Evolutionary conservation across 1,140 invertebrate genomes (phyloP).

Genomic region (Megalopta genalis): DNA sequence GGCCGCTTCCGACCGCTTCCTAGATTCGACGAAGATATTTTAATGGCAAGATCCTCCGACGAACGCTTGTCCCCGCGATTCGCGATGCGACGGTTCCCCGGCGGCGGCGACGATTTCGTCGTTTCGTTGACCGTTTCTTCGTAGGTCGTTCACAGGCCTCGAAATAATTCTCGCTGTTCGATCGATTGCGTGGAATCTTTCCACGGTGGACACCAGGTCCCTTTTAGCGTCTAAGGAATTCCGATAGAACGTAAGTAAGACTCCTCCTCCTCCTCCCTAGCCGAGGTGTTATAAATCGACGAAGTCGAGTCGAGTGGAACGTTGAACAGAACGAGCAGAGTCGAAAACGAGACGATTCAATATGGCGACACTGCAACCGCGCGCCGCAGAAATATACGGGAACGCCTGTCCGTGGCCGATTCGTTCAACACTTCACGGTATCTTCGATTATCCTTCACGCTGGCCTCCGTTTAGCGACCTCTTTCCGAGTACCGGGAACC

Average conservation of each 20-base stretch:
- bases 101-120: conserved; percentile 15
- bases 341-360: not conserved
- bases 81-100: not conserved
- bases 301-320: not conserved
- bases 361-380: not conserved
- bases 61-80: too few relatives aligned
- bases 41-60: not conserved
- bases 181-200: conserved; percentile 55
- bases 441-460: conserved; percentile 1
- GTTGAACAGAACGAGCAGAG: too few relatives aligned
- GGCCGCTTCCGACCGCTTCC: too few relatives aligned
- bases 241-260: conserved; percentile 47
- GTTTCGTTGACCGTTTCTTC: conserved; percentile 57
- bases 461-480: not conserved
- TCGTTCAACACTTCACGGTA: conserved; percentile 1
- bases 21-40: not conserved
- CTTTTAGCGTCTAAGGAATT: conserved; percentile 35
- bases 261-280: too few relatives aligned
- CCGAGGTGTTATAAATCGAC: conserved; percentile 13
- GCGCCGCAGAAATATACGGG: not conserved
- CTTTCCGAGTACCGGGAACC: not conserved
- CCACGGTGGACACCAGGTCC: conserved; percentile 35
- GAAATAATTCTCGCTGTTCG: conserved; percentile 57
- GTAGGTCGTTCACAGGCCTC: conserved; percentile 54
- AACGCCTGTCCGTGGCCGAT: not conserved